Base-by-base conservation (phyloP, 1,140 invertebrate species). In the Melanaphis sacchari region DNA sequence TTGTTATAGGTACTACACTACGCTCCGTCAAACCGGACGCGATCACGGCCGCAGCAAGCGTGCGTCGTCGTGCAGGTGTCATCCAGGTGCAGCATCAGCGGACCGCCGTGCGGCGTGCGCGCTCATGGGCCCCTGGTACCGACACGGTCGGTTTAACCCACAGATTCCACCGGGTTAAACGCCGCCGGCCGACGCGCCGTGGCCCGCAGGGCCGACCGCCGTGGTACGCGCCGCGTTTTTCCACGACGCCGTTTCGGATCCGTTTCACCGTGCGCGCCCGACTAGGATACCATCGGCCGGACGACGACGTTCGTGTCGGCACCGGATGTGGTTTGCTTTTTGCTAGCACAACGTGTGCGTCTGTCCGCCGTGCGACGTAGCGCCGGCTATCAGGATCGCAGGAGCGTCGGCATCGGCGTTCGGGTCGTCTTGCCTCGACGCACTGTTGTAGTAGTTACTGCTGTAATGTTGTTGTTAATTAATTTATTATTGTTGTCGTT, bases 261-360 rank as follows among this genome's bases (percentile, higher is more conserved):
- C 89, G 89, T 90, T 90, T 90, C 52, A 66, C 89, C 89, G 38
- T 90, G 89, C 89, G 89, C 89, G 89, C 15, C 38, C 54, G 38
- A 90, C 89, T 41, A 66, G 89, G 89, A 41, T 90, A 59, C 89
- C 89, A 90, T 90, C 36, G 15, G 0, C n/a, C 18, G 1, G 59
- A n/a, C 59, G 59, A 2, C 59, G 59, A 6, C 41, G 84, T 21
- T 26, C 18, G 0, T 6, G 81, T 40, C 38, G 38, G 18, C 36
- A 21, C 76, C 24, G 8, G 24, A 38, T 26, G 24, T 26, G 31
- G 31, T 76, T 40, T 40, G 40, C 41, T 87, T 15, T n/a, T 22
- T 40, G 26, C 82, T 0, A 21, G n/a, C 41, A 18, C 31, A 1
- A 1, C 31, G 84, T 46, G 84, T 88, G n/a, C n/a, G 87, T 88